Conservation (phyloP, 2,797 vertebrate species). For the Lagorchestes hirsutus region DNA sequence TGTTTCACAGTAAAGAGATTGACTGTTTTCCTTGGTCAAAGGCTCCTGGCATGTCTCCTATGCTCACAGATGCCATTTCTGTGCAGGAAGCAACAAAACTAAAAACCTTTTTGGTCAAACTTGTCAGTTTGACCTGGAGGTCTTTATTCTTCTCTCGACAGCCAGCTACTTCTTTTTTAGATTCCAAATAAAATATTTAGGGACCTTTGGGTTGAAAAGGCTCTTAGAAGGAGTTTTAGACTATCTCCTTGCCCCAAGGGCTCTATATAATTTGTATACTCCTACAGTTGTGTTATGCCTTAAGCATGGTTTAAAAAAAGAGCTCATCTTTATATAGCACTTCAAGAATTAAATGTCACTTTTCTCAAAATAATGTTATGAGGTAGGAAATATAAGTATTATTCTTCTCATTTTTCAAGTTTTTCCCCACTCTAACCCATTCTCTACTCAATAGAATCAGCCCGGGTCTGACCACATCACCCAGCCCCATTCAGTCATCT, state of each 20-base stretch:
- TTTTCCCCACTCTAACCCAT: too few species aligned
- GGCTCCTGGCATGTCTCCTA: rapidly evolving
- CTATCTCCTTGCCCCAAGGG: not conserved
- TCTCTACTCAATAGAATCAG: too few species aligned
- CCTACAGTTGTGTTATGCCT: too few species aligned
- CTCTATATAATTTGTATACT: too few species aligned
- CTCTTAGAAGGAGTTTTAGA: not conserved
- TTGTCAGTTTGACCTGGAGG: rapidly evolving
- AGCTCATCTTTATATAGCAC: too few species aligned
- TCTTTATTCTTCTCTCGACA: not conserved
- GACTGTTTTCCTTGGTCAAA: not conserved
- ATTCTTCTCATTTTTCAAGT: too few species aligned
- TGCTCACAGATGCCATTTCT: not conserved
- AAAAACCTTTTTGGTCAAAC: not conserved
- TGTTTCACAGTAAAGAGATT: not conserved
- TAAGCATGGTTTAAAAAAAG: too few species aligned
- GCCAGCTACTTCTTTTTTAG: not conserved
- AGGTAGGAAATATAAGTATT: too few species aligned
- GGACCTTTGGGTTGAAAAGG: not conserved
- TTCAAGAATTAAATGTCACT: too few species aligned
- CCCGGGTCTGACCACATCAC: too few species aligned
- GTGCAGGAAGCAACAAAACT: rapidly evolving
- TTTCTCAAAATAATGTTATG: too few species aligned
- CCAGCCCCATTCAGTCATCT: too few species aligned
- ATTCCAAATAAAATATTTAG: not conserved